Evolutionary conservation across 2,113 vertebrate genomes (phyloP), one percentile per base, ranked within the genome.

Genomic region (Hippocampus comes): DNA sequence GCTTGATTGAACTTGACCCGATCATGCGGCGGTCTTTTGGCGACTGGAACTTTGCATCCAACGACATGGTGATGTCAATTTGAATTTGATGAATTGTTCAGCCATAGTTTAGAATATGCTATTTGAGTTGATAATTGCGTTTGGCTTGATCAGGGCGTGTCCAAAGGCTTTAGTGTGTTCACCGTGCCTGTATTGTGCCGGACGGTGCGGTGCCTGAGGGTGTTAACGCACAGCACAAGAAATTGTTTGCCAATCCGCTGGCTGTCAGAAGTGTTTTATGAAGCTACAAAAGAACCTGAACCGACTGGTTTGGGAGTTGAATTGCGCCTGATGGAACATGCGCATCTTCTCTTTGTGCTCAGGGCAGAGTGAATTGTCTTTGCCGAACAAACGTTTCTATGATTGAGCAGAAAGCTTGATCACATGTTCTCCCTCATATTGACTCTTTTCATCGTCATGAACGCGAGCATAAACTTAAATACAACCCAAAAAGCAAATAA

Each of bases 281-380:
- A 14, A 59, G 63, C 20, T 11, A 64, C 42, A 25, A 48, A 73
- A 63, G 70, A 43, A 60, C 63, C 67, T 48, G 30, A 75, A 74
- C 77, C 14, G 20, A 68, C 82, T 43, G 75, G 77, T 82, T 80
- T 34, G 51, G 59, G 30, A 70, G 34, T n/a, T 59, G 14, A 70
- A 25, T 10, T 49, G 18, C 11, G 10, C 21, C 38, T 46, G 8
- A 46, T 21, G 8, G 25, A 25, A 15, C 6, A 10, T 25, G 7
- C 1, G 42, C 41, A 48, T 66, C 21, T 25, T 48, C 14, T 66
- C 25, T 41, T 63, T 66, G 18, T 42, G 23, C 1, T 43, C 21
- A 56, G 6, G 49, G 6, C 53, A 10, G 17, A 17, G 30, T 2
- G 25, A 12, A 23, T 48, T 66, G 42, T 17, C 38, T 1, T 23